phyloP scores from a whole-genome alignment of 2,888 invertebrate genomes.

The Pogonocherus hispidulus region DNA sequence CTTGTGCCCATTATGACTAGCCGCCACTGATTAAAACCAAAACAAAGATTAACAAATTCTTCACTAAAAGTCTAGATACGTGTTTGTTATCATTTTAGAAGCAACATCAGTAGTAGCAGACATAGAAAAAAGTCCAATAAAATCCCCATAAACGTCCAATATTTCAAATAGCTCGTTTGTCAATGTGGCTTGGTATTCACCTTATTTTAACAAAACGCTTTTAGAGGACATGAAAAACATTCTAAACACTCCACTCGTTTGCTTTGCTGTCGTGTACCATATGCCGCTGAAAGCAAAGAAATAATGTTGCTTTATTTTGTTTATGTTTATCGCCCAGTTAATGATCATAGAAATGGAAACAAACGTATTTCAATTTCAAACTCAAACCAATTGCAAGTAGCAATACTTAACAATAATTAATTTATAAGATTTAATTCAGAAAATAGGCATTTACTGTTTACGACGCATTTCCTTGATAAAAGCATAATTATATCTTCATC shows the following conservation, averaged over 20 bases:
- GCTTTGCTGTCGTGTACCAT: not conserved
- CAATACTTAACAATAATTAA: too few relatives aligned
- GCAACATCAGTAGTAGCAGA: not conserved
- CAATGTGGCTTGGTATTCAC: conserved; percentile 17
- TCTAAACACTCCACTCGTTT: not conserved
- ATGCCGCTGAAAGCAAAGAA: not conserved
- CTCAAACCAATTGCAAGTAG: too few relatives aligned
- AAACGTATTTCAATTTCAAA: not conserved
- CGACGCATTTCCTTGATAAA: too few relatives aligned
- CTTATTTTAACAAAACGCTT: conserved; percentile 9
- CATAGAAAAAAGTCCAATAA: conserved; percentile 24
- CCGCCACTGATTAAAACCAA: too few relatives aligned
- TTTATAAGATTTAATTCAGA: not conserved
- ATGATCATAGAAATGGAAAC: not conserved
- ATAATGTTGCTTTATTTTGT: not conserved
- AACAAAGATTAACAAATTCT: too few relatives aligned
- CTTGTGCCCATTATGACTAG: too few relatives aligned
- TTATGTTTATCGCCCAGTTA: not conserved
- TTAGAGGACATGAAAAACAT: conserved; percentile 1
- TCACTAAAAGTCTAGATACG: not conserved
- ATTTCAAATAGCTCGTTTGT: conserved; percentile 24
- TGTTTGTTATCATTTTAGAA: not conserved
- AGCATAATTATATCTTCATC: too few relatives aligned
- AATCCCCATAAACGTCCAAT: conserved; percentile 30
- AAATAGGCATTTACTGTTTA: too few relatives aligned